phyloP scores from a whole-genome alignment of 2,888 invertebrate species.

The Lithophane semibrunnea region DNA sequence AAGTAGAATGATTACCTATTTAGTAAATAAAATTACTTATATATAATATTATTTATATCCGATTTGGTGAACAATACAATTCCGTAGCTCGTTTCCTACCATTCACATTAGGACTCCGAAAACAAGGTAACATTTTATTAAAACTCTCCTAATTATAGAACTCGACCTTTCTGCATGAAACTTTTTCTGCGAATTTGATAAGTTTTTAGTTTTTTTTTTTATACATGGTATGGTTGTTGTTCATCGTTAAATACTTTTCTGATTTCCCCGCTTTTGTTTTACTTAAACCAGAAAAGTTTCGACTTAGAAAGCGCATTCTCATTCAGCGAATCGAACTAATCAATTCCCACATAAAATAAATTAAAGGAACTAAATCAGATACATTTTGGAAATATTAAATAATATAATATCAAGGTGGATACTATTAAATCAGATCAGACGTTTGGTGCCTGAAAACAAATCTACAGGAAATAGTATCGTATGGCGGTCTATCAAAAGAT shows the following conservation, averaged over 20 bases:
- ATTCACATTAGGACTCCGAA: conserved; percentile 1
- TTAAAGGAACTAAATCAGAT: background rate
- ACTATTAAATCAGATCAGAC: background rate
- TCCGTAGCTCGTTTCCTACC: background rate
- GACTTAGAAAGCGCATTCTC: background rate
- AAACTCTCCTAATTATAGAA: background rate
- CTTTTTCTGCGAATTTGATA: background rate
- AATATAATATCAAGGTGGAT: background rate
- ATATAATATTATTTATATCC: background rate
- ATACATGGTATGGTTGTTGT: background rate
- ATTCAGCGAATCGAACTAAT: background rate
- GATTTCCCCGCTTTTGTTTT: background rate
- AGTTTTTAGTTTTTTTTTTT: too few species aligned
- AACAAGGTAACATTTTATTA: background rate
- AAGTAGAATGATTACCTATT: too few species aligned
- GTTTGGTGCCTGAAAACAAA: background rate
- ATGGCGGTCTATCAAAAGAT: background rate
- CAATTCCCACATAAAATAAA: background rate
- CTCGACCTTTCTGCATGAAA: background rate
- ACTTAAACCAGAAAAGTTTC: background rate
- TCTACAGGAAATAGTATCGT: background rate
- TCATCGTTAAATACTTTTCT: background rate
- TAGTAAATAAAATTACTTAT: background rate
- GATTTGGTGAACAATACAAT: background rate
- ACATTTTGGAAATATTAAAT: background rate